Percentiles rank a stretch among this genome's conserved stretches.
phyloP scores from a whole-genome alignment of 37 sponge, comb jelly and placozoan species.

The Amphimedon queenslandica region DNA sequence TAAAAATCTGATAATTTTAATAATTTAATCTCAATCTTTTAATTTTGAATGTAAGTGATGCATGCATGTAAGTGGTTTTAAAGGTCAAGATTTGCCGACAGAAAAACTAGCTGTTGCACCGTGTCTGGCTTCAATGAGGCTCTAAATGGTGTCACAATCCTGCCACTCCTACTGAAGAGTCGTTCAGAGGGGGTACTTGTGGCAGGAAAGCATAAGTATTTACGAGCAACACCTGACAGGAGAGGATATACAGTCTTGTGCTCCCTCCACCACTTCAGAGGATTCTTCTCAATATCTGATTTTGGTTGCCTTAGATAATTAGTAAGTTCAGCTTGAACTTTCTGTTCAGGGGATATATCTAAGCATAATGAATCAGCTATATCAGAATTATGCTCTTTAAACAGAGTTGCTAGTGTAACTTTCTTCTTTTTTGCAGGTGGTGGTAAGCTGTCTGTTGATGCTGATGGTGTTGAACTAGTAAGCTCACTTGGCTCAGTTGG shows the following conservation, averaged over 20 bases:
- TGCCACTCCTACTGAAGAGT: slow-evolving; percentile 10
- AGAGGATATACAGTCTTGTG: background rate
- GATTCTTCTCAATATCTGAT: slow-evolving; percentile 2
- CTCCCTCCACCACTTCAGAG: slow-evolving; percentile 32
- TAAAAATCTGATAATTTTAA: too few species aligned
- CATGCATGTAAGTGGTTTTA: too few species aligned
- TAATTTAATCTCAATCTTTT: too few species aligned
- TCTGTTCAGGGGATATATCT: background rate
- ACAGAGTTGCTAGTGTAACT: background rate
- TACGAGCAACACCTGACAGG: slow-evolving; percentile 8
- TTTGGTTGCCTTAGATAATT: background rate
- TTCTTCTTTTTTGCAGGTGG: background rate
- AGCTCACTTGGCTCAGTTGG: background rate
- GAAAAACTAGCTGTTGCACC: slow-evolving; percentile 18
- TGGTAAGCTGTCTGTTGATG: too few species aligned
- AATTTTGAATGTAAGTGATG: too few species aligned
- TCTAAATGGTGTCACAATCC: too few species aligned
- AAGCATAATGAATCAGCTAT: background rate
- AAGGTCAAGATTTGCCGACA: slow-evolving; percentile 20
- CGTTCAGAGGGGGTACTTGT: slow-evolving; percentile 27
- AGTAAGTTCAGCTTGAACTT: background rate
- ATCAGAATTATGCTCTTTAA: background rate
- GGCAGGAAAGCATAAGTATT: slow-evolving; percentile 16
- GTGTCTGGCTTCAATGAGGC: slow-evolving; percentile 14
- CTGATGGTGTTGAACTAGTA: background rate